Conservation (phyloP, 1,140 invertebrate species). For the Plutomurus gul region DNA sequence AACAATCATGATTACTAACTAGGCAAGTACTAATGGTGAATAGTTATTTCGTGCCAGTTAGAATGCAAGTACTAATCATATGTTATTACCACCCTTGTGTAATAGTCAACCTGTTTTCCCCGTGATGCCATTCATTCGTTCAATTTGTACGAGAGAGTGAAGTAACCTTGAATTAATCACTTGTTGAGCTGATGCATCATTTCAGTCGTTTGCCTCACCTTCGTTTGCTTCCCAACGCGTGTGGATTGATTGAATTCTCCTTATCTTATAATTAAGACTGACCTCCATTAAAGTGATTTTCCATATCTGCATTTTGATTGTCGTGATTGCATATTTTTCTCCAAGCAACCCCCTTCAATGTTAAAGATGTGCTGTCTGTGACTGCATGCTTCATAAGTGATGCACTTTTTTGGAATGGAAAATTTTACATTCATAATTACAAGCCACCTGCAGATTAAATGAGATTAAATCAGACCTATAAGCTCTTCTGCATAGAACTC, state of each 20-base stretch:
- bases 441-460: too few relatives aligned
- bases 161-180: not conserved
- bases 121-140: not conserved
- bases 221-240: not conserved
- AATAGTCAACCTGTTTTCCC: not conserved
- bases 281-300: not conserved
- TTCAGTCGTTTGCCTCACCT: not conserved
- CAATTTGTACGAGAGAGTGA: not conserved
- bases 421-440: too few relatives aligned
- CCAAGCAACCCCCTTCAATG: too few relatives aligned
- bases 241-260: constrained; percentile 4
- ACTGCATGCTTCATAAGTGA: too few relatives aligned
- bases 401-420: too few relatives aligned
- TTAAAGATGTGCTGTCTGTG: too few relatives aligned
- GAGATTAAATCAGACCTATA: too few relatives aligned
- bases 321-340: too few relatives aligned
- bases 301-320: not conserved
- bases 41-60: too few relatives aligned
- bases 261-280: not conserved
- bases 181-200: not conserved
- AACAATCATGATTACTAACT: too few relatives aligned
- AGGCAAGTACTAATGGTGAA: too few relatives aligned
- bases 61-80: not conserved
- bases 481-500: too few relatives aligned
- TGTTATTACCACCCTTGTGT: not conserved